Base-by-base conservation (phyloP, 2,888 invertebrate genomes). In the Platycheirus albimanus region DNA sequence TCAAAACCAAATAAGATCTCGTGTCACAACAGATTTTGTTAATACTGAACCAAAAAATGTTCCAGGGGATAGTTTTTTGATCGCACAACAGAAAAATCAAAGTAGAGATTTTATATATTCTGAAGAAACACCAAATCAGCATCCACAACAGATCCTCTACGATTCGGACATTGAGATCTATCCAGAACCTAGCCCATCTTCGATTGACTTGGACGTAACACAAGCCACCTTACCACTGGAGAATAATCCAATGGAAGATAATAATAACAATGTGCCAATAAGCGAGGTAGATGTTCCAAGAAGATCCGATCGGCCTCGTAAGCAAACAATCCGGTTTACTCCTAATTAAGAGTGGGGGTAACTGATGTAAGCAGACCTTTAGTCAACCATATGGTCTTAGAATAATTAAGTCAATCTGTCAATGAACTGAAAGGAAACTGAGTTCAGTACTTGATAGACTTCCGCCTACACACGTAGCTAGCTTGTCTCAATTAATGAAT, bases 331-430 rank as follows among this genome's bases (percentile, higher is more conserved):
- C 5, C 13, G n/a, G 10, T 47, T 19, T 10, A 10, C 33, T 20
- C 19, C 13, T 47, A 47, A 47, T 17, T 63, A 63, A 10, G n/a
- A 24, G 19, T 24, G n/a, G 13, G 33, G 43, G 63, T 63, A 47
- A 13, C 13, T 56, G 41, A 20, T 56, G 56, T 56, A 41, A 41
- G 1, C 15, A 6, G 15, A 15, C 15, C 41, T 7, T n/a, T n/a
- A n/a, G n/a, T n/a, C n/a, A n/a, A n/a, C n/a, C n/a, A n/a, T n/a
- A n/a, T n/a, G n/a, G n/a, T n/a, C n/a, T n/a, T n/a, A n/a, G n/a
- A n/a, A n/a, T n/a, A n/a, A n/a, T n/a, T n/a, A n/a, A n/a, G n/a
- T n/a, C n/a, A n/a, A n/a, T n/a, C n/a, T n/a, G n/a, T n/a, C n/a
- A n/a, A n/a, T n/a, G n/a, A n/a, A n/a, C n/a, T n/a, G n/a, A n/a